Evolutionary conservation across 2,797 vertebrate genomes (phyloP).

Genomic region (Schizopygopsis malacanthus): DNA sequence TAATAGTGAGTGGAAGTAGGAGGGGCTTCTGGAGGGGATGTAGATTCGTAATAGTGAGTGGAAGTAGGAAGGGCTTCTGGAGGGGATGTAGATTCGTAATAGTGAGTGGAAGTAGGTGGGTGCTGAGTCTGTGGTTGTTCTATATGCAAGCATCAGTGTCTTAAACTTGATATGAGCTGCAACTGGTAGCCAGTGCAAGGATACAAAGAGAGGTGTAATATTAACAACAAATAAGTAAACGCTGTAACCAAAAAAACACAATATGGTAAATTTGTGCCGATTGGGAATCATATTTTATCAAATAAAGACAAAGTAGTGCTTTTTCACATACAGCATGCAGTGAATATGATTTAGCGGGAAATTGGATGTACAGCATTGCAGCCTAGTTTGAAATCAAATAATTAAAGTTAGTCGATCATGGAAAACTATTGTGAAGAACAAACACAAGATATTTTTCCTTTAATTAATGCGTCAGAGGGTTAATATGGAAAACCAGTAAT

Average conservation of each 20-base stretch:
- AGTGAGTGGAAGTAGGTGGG: no score
- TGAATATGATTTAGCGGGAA: not conserved
- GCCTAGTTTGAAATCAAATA: not conserved
- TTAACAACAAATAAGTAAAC: not conserved
- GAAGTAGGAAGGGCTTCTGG: no score
- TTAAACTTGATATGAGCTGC: no score
- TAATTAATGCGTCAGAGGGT: not conserved
- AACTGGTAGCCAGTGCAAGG: no score
- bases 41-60: no score
- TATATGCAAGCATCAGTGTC: no score
- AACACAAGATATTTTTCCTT: not conserved
- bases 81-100: no score
- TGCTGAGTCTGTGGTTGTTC: no score
- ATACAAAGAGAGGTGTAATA: no score
- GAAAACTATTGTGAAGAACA: not conserved
- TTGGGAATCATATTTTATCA: not conserved
- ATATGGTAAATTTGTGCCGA: not conserved
- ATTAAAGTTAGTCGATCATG: not conserved
- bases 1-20: no score
- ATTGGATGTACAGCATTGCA: not conserved
- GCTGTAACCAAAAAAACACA: not conserved
- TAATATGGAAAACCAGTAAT: conserved; percentile 3
- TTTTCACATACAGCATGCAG: not conserved
- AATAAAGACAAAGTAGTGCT: not conserved
- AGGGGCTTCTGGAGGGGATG: no score